Evolutionary conservation across 2,888 invertebrate genomes (phyloP).

Genomic region (Megalurothrips usitatus): DNA sequence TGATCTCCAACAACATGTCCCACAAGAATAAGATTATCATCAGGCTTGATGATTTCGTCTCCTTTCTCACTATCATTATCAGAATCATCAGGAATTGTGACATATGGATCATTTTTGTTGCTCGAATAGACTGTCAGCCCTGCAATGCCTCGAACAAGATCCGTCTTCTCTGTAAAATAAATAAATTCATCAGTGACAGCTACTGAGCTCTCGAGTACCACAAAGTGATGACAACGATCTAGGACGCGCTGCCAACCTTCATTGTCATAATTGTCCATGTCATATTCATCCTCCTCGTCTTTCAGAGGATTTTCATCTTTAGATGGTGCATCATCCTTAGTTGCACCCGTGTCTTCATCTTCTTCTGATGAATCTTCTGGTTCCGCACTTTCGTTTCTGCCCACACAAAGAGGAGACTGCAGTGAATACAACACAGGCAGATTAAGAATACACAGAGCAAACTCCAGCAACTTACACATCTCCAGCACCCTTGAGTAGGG

Average conservation of each 20-base stretch:
- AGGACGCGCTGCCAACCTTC: conserved; percentile 39
- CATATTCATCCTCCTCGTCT: conserved; percentile 60
- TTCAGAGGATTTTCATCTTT: conserved; percentile 35
- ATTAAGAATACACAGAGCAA: too few relatives aligned
- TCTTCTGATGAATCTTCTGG: conserved; percentile 43
- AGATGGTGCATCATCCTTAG: conserved; percentile 37
- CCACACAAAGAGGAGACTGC: neutral
- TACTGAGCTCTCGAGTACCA: neutral
- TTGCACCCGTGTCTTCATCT: conserved; percentile 44
- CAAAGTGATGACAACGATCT: neutral
- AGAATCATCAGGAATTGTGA: conserved; percentile 44
- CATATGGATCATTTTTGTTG: neutral
- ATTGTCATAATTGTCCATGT: conserved; percentile 69
- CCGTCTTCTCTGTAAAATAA: conserved; percentile 34
- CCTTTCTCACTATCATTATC: conserved; percentile 71
- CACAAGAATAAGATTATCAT: conserved; percentile 83
- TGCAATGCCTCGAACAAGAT: conserved; percentile 43
- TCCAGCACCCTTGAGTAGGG: conserved; percentile 67
- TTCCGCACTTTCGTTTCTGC: conserved; percentile 29
- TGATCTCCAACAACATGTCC: conserved; percentile 85
- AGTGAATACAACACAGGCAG: too few relatives aligned
- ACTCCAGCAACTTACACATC: conserved; percentile 20
- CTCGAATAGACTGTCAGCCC: conserved; percentile 31
- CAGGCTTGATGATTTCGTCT: conserved; percentile 80
- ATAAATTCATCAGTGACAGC: neutral